Evolutionary conservation across 2,113 vertebrate genomes (phyloP), one percentile per base, ranked within the genome.

Genomic region (Tympanuchus pallidicinctus): DNA sequence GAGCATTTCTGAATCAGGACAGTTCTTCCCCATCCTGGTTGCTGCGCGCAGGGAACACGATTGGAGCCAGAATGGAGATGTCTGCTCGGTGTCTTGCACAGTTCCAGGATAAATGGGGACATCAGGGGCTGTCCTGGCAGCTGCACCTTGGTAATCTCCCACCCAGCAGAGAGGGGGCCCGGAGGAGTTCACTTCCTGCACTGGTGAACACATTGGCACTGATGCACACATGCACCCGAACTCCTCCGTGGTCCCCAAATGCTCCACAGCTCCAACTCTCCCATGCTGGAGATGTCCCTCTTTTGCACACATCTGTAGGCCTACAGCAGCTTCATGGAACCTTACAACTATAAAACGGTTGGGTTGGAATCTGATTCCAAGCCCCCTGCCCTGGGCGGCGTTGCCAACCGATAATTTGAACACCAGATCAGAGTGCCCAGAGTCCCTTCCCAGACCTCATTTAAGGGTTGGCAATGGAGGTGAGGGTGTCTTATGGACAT

Each of bases 291-390:
- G 38, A 2, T 1, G 4, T 30, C 25, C 24, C 42, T 21, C 32
- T 9, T 22, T n/a, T 11, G 14, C 47, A 28, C 52, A 30, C 1
- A 0, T 5, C 5, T 2, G 28, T 0, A 0, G 28, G 22, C 42
- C 45, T 36, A n/a, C 36, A 4, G 40, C 73, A 40, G 56, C 30
- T 63, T 70, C 42, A 25, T 25, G 24, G 48, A 50, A 50, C 12
- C 48, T 25, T 50, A 5, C 24, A 25, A 8, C 24, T 25, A 50
- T 3, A 25, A 7, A 50, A 50, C 8, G 13, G 48, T 50, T 50
- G 48, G 48, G 48, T 50, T 14, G 48, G 48, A 25, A 8, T 13
- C 24, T 50, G 13, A 25, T 50, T 50, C 48, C 48, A 48, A 48
- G 20, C 20, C 47, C 47, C 21, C 21, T 48, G 47, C 24, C 24